Base-by-base conservation (phyloP, 2,113 vertebrate genomes). In the Heterocephalus glaber region DNA sequence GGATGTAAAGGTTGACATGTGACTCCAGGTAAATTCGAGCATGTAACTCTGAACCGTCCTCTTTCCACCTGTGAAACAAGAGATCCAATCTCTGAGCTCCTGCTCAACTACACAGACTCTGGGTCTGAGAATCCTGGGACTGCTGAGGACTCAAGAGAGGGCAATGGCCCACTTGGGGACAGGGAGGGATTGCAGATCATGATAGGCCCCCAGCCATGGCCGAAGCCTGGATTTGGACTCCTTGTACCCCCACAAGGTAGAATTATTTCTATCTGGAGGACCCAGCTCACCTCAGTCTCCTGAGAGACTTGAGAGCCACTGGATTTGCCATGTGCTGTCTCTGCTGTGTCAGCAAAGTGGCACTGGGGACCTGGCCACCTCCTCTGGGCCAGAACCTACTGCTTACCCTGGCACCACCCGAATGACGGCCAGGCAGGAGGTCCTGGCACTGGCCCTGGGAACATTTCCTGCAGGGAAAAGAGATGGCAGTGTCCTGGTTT, bases 401-500 rank as follows among this genome's bases (percentile, higher is more conserved):
- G 52, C 61, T 52, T 33, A n/a, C 83, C 22, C 54, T 17, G n/a
- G 52, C n/a, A 16, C 24, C 35, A 3, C 52, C 89, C 11, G 17
- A 35, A 11, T 0, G 33, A 28, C 35, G 41, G 24, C 65, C 72
- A 77, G 47, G 74, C 61, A 2, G 35, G 5, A 35, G 56, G 26
- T 89, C 74, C 76, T 89, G 80, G 80, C 86, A 35, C 49, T 56
- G 63, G 85, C 92, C 54, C 85, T 1, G 13, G 3, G 41, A 87
- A 52, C 22, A 33, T 49, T 83, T 63, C 66, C 70, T 72, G 54
- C 33, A 26, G 70, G 79, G 60, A 44, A 41, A 33, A 81, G 30
- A 63, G 68, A 35, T 16, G 2, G 13, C 38, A 41, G 38, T 54
- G 76, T 70, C 60, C 68, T 56, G 61, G 41, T 16, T 58, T 41